Percentiles rank a stretch among this genome's conserved stretches.
Conservation (phyloP, 2,113 vertebrate genomes). For the Chionomys nivalis region DNA sequence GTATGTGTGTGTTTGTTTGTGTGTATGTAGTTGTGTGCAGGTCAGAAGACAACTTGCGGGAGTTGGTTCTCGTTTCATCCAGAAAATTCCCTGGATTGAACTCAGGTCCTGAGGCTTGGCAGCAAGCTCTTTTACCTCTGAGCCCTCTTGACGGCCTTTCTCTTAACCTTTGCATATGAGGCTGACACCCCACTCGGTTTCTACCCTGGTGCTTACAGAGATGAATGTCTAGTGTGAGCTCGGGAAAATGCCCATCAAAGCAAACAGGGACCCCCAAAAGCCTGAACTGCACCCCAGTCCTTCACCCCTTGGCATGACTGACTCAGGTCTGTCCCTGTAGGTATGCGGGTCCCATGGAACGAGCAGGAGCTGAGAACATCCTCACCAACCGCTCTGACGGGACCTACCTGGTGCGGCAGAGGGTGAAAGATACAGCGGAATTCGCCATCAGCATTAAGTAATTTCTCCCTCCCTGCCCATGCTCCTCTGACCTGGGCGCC, state of each 20-base stretch:
- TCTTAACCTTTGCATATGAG: neutral
- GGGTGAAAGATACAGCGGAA: constrained; percentile 92
- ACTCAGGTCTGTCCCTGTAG: constrained; percentile 77
- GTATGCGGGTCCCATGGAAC: constrained; percentile 94
- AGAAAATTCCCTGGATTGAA: neutral
- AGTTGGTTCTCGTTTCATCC: neutral
- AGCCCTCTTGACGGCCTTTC: neutral
- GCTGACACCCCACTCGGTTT: neutral
- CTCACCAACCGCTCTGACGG: constrained; percentile 90
- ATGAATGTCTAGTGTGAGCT: too few species aligned
- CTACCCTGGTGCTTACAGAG: neutral
- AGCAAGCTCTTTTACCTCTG: neutral
- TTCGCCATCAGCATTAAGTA: constrained; percentile 98
- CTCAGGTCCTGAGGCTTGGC: neutral
- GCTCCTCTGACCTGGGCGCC: neutral
- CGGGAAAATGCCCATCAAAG: neutral
- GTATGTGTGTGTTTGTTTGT: too few species aligned
- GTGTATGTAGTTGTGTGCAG: too few species aligned
- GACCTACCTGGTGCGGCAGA: constrained; percentile 93
- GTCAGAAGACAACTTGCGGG: neutral
- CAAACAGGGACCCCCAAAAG: neutral
- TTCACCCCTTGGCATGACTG: neutral
- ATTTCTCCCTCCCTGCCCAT: constrained; percentile 29
- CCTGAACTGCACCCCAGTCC: neutral
- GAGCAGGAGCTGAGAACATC: constrained; percentile 88